Evolutionary conservation across 2,888 invertebrate species (phyloP).

Genomic region (Perithous albicinctus): DNA sequence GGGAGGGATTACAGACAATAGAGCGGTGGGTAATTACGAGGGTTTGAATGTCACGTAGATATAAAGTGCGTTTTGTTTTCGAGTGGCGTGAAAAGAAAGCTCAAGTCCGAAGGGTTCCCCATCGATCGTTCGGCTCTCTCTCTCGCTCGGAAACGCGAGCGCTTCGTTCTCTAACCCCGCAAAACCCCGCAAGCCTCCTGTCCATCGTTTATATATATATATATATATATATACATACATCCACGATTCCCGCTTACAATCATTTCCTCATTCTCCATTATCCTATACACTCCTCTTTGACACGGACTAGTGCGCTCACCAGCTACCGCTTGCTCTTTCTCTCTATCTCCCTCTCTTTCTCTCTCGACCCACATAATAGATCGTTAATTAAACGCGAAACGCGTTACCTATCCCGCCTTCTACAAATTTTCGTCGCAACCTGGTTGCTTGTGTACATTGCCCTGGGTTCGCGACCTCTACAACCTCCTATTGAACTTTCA

Average conservation of each 20-base stretch:
- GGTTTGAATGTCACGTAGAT: background rate
- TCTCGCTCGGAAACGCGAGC: constrained; percentile 61
- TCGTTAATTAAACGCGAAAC: constrained; percentile 65
- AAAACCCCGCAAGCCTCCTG: background rate
- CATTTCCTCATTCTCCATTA: constrained; percentile 62
- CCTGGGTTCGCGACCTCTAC: constrained; percentile 66
- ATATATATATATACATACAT: constrained; percentile 1
- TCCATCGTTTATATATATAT: background rate
- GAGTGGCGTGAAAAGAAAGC: constrained; percentile 22
- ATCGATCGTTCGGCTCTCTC: constrained; percentile 76
- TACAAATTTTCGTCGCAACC: background rate
- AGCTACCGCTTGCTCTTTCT: background rate
- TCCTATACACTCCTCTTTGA: constrained; percentile 54
- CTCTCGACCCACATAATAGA: constrained; percentile 65
- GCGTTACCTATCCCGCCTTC: constrained; percentile 30
- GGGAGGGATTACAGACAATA: background rate
- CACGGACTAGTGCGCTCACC: constrained; percentile 27
- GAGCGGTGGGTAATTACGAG: background rate
- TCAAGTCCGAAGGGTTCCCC: constrained; percentile 70
- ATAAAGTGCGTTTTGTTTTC: constrained; percentile 17
- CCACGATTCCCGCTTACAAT: constrained; percentile 9
- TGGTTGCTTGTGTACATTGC: constrained; percentile 51
- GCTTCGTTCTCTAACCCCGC: constrained; percentile 37
- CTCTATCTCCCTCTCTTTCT: constrained; percentile 14
- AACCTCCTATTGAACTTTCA: constrained; percentile 56